A percentile compares a stretch with the other conserved stretches of the same genome.
Evolutionary conservation across 2,797 vertebrate species (phyloP).

Genomic region (Diplodus sargus): DNA sequence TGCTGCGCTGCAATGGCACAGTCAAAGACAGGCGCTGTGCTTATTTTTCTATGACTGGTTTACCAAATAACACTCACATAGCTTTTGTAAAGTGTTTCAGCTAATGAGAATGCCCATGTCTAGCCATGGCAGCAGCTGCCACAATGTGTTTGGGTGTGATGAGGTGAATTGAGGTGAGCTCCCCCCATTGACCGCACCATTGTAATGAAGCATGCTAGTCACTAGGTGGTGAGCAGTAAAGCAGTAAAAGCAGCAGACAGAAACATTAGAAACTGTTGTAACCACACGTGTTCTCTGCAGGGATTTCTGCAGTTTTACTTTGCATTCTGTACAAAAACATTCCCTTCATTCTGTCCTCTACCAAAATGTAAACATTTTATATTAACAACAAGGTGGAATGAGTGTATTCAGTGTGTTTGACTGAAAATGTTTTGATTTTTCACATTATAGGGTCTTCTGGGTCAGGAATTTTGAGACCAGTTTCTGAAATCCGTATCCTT

Average conservation of each 20-base stretch:
- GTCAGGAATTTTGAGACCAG: constrained; percentile 86
- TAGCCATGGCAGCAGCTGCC: constrained; percentile 66
- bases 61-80: constrained; percentile 37
- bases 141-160: constrained; percentile 71
- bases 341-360: not conserved
- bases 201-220: constrained; percentile 63
- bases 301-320: not conserved
- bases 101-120: constrained; percentile 56
- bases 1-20: constrained; percentile 62
- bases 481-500: constrained; percentile 99
- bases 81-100: constrained; percentile 44
- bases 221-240: constrained; percentile 65
- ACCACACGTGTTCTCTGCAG: not conserved
- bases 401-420: constrained; percentile 4
- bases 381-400: not conserved
- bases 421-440: constrained; percentile 35
- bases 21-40: constrained; percentile 32
- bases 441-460: constrained; percentile 81
- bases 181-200: constrained; percentile 53
- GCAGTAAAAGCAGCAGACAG: constrained; percentile 2
- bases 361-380: not conserved
- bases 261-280: constrained; percentile 8
- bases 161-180: constrained; percentile 78
- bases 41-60: constrained; percentile 32
- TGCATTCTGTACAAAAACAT: not conserved